Evolutionary conservation across 2,888 invertebrate species (phyloP).

Genomic region (Tinea trinotella): DNA sequence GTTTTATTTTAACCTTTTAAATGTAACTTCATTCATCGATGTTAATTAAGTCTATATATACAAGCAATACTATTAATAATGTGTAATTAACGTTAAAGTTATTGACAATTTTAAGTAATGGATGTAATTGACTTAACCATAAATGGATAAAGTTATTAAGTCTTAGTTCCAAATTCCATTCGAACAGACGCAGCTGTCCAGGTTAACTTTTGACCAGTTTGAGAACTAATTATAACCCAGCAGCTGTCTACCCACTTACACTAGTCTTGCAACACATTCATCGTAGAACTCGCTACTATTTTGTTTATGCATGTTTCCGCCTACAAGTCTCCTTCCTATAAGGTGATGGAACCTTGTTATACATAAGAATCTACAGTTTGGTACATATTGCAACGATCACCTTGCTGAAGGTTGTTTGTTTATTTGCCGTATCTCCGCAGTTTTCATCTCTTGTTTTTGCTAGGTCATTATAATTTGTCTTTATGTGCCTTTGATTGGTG

Average conservation of each 20-base stretch:
- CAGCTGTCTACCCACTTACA: conserved; percentile 16
- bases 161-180: neutral
- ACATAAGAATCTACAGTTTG: conserved; percentile 14
- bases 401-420: conserved; percentile 34
- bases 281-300: conserved; percentile 23
- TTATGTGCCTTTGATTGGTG: neutral
- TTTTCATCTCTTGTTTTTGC: neutral
- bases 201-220: neutral
- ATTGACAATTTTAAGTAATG: neutral
- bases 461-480: neutral
- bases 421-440: conserved; percentile 22
- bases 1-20: neutral
- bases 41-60: too few species aligned
- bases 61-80: too few species aligned
- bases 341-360: conserved; percentile 51
- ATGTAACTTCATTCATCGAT: too few species aligned
- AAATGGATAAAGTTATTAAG: neutral
- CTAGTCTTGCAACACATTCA: conserved; percentile 21
- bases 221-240: neutral
- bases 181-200: neutral
- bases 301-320: conserved; percentile 48
- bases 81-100: neutral
- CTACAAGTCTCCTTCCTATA: conserved; percentile 48
- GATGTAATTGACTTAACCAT: neutral
- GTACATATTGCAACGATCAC: conserved; percentile 26